phyloP scores from a whole-genome alignment of 2,888 invertebrate species.

The Rhingia rostrata region DNA sequence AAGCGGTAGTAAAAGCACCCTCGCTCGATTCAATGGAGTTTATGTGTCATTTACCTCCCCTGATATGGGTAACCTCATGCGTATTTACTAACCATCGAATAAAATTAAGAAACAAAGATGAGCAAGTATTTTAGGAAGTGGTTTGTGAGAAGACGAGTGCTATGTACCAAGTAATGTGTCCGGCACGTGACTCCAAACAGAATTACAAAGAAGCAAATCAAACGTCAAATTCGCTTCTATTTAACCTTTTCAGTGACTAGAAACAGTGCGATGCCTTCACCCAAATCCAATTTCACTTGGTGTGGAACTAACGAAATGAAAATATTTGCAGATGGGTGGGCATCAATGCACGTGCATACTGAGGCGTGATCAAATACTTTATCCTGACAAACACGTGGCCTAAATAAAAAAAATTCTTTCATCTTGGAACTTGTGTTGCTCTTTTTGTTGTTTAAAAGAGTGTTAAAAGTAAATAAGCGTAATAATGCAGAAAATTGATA shows the following conservation, averaged over 20 bases:
- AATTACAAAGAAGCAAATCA: slow-evolving; percentile 74
- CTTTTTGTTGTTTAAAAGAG: slow-evolving; percentile 66
- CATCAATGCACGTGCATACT: slow-evolving; percentile 71
- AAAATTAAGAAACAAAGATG: slow-evolving; percentile 73
- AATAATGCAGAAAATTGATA: slow-evolving; percentile 83
- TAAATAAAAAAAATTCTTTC: slow-evolving; percentile 42
- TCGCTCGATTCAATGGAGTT: slow-evolving; percentile 41
- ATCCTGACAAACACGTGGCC: slow-evolving; percentile 63
- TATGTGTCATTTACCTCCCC: slow-evolving; percentile 66
- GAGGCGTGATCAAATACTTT: slow-evolving; percentile 72
- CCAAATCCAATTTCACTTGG: slow-evolving; percentile 60
- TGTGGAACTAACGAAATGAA: slow-evolving; percentile 77
- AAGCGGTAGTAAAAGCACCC: slow-evolving; percentile 23
- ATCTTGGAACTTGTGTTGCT: slow-evolving; percentile 42
- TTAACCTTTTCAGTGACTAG: slow-evolving; percentile 74
- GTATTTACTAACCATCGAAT: slow-evolving; percentile 73
- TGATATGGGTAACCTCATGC: slow-evolving; percentile 69
- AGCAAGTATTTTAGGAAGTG: slow-evolving; percentile 71
- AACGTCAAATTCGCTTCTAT: slow-evolving; percentile 79
- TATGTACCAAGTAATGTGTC: slow-evolving; percentile 69
- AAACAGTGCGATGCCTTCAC: slow-evolving; percentile 31
- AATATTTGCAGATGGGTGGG: slow-evolving; percentile 78
- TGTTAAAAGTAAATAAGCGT: slow-evolving; percentile 75
- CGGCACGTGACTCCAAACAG: slow-evolving; percentile 71
- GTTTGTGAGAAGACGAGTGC: slow-evolving; percentile 62